Conservation (phyloP, 1,140 invertebrate species). For the Drosophila simulans region DNA sequence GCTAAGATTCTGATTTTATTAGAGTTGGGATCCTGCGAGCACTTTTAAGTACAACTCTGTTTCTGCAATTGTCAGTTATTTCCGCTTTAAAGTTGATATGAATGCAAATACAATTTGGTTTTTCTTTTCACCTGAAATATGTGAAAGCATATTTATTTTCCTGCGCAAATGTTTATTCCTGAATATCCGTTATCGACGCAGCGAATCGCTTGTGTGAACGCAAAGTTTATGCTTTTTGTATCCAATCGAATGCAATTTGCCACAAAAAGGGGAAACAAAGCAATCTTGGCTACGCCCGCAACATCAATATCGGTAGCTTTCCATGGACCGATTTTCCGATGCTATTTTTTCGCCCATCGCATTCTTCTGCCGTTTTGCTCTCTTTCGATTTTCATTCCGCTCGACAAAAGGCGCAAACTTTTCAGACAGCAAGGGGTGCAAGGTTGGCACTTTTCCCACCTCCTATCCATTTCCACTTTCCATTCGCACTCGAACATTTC, state of each 20-base stretch:
- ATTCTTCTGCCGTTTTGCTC: slow-evolving; percentile 31
- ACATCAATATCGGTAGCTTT: slow-evolving; percentile 37
- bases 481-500: slow-evolving; percentile 11
- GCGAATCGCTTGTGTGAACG: slow-evolving; percentile 37
- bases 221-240: slow-evolving; percentile 26
- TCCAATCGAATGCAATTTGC: slow-evolving; percentile 55
- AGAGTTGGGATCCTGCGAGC: too few relatives aligned
- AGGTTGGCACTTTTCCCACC: slow-evolving; percentile 21
- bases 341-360: slow-evolving; percentile 24
- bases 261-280: slow-evolving; percentile 31
- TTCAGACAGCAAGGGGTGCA: slow-evolving; percentile 38
- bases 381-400: slow-evolving; percentile 24
- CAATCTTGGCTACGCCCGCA: slow-evolving; percentile 39
- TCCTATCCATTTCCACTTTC: background rate
- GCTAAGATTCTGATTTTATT: background rate
- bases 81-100: background rate
- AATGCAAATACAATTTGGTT: background rate
- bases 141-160: slow-evolving; percentile 11
- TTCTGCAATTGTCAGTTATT: too few relatives aligned
- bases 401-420: slow-evolving; percentile 47
- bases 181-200: slow-evolving; percentile 15
- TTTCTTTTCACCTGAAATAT: too few relatives aligned
- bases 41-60: too few relatives aligned
- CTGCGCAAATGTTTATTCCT: slow-evolving; percentile 5
- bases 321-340: slow-evolving; percentile 33